phyloP scores from a whole-genome alignment of 1,140 invertebrate genomes.

The Sinella curviseta region DNA sequence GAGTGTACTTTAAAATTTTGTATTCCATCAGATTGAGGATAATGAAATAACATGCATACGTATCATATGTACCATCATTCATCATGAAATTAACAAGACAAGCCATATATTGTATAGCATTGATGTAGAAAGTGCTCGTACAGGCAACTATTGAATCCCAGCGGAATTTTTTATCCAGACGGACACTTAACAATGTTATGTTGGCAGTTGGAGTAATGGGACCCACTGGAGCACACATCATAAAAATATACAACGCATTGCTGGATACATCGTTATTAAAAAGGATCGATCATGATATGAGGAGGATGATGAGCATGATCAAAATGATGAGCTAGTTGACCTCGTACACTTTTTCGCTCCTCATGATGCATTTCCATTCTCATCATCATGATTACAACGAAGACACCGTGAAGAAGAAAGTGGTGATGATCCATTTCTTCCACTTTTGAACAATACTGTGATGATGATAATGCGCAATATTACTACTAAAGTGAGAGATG shows the following conservation, averaged over 20 bases:
- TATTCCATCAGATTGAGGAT: no score
- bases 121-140: no score
- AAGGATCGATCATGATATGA: background rate
- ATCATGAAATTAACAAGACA: no score
- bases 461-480: background rate
- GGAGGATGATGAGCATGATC: background rate
- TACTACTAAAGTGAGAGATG: background rate
- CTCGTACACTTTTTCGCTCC: background rate
- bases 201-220: no score
- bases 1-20: no score
- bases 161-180: no score
- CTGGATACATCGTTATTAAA: background rate
- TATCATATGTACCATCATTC: no score
- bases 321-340: slow-evolving; percentile 4
- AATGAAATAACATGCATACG: no score
- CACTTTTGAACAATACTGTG: background rate
- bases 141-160: no score
- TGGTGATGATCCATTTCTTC: slow-evolving; percentile 1
- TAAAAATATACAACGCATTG: background rate
- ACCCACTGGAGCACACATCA: background rate
- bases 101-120: no score
- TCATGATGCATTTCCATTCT: background rate
- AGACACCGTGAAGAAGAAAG: background rate
- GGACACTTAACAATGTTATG: no score
- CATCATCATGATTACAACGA: background rate